Evolutionary conservation across 2,888 invertebrate species (phyloP).

Genomic region (Hypercompe scribonia): DNA sequence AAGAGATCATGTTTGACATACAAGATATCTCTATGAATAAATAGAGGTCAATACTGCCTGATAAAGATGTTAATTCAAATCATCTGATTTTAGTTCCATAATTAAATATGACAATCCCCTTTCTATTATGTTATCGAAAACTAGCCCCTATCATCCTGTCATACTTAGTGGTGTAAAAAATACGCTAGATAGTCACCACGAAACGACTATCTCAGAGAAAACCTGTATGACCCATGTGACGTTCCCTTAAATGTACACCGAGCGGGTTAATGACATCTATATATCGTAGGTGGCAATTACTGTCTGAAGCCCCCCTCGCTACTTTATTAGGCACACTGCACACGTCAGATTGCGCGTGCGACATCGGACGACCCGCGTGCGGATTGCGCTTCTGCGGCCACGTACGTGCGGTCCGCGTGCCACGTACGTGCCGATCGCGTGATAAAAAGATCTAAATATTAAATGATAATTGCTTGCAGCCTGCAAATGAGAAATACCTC

Average conservation of each 20-base stretch:
- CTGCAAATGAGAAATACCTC: not conserved
- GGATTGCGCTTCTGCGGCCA: not conserved
- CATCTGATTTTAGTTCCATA: not conserved
- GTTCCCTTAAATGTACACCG: not conserved
- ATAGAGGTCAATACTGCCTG: not conserved
- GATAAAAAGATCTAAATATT: not conserved
- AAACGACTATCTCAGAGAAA: not conserved
- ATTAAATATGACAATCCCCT: too few species aligned
- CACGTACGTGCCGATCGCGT: not conserved
- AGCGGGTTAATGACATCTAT: not conserved
- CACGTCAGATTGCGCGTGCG: not conserved
- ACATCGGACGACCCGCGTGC: not conserved
- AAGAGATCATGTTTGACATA: not conserved
- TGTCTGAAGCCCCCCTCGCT: not conserved
- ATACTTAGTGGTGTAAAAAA: not conserved
- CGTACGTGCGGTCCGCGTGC: not conserved
- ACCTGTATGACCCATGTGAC: not conserved
- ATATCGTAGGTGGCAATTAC: not conserved
- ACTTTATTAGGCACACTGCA: not conserved
- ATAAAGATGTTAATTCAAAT: not conserved
- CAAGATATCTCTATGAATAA: not conserved
- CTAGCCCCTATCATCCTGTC: not conserved
- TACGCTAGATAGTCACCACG: not conserved
- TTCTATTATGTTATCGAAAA: not conserved
- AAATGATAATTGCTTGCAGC: not conserved